Base-by-base conservation (phyloP, 1,140 invertebrate genomes). In the Magallana gigas region DNA sequence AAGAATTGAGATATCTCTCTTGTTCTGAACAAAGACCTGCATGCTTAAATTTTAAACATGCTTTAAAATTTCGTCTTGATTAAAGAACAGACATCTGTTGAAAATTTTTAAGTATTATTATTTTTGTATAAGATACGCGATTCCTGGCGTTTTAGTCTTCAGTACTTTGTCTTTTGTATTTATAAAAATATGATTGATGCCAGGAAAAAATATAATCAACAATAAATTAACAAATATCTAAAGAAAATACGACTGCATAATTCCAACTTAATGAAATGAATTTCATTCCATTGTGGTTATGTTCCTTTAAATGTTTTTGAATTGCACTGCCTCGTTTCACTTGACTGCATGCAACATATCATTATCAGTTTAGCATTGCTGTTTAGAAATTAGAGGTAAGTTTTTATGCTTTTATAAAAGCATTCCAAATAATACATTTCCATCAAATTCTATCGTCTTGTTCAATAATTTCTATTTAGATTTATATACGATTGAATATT, bases 251-350 rank as follows among this genome's bases (percentile, higher is more conserved):
- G 8, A 12, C 8, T 29, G 68, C 14, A 76, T 76, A 76, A 76
- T 76, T 11, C 68, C 23, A 29, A 36, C 23, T 76, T 76, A 76
- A 76, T 76, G 23, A 23, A 76, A 76, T 48, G 68, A 18, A 76
- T 76, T 76, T 76, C 2, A 76, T 29, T 29, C 68, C 8, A 76
- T 76, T 76, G 68, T 76, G 23, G 23, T 23, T 23, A 23, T 18
- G 60, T 64, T 64, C 5, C 16, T n/a, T n/a, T n/a, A 64, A 64
- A 64, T 16, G n/a, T 62, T n/a, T 62, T 71, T 71, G 23, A 76
- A 76, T 9, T 76, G 68, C 68, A 76, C 23, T 12, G 16, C 16
- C 8, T 16, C 23, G 68, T 76, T 76, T 29, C 68, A 76, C 14
- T 23, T 36, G 18, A 29, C 36, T 76, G 12, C 68, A 76, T 23